Percentiles rank a stretch among this genome's conserved stretches.
Conservation (phyloP, 2,113 vertebrate species). For the Rissa tridactyla region DNA sequence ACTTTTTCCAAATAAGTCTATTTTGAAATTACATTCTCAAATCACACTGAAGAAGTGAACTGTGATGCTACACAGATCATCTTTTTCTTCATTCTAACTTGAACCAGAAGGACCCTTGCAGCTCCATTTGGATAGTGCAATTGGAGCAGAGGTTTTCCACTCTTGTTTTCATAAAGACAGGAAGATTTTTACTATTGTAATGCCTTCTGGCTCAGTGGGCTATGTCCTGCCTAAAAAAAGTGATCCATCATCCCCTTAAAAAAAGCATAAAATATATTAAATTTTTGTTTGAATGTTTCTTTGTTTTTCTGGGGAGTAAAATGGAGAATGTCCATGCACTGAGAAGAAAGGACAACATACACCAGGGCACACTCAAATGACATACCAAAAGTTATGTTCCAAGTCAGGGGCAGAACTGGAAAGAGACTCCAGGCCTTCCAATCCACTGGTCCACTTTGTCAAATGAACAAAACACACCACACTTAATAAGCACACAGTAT, state of each 20-base stretch:
- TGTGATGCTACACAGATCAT: neutral
- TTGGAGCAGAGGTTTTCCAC: neutral
- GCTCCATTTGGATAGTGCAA: neutral
- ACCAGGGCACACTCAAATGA: neutral
- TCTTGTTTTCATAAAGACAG: neutral
- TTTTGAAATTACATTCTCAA: conserved; percentile 24
- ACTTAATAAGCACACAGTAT: neutral
- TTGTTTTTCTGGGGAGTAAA: neutral
- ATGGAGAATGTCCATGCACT: neutral
- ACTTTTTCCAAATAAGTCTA: neutral
- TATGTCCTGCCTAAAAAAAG: neutral
- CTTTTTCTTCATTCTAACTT: neutral
- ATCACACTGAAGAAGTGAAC: neutral
- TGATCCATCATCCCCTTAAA: neutral
- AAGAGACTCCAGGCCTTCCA: neutral
- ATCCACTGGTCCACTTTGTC: neutral
- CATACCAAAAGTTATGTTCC: neutral
- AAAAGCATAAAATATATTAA: neutral
- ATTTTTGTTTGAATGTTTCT: neutral
- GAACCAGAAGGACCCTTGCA: neutral
- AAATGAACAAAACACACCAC: neutral
- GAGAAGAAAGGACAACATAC: neutral
- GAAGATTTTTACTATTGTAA: neutral
- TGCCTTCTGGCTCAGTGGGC: neutral
- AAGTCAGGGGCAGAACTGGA: neutral